Evolutionary conservation across 2,113 vertebrate species (phyloP), one percentile per base, ranked within the genome.

Genomic region (Calonectris borealis): DNA sequence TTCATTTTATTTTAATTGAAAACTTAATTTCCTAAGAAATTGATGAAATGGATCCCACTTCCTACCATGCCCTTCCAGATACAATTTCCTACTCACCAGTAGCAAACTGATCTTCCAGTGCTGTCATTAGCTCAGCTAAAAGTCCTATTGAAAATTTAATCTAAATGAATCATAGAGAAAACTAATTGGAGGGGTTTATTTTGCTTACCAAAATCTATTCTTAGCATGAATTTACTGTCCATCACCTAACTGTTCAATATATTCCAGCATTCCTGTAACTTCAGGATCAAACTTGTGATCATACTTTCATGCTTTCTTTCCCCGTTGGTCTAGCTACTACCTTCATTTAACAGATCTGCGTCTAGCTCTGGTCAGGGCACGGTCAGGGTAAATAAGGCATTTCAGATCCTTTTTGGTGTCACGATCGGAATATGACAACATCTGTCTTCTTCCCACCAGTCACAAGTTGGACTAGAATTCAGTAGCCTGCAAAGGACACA

Each of bases 1-100:
- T 79, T 90, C 4, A 91, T 96, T 94, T 96, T 51, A 70, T 91
- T 93, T 83, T 93, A 96, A 96, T 96, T 95, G 66, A 95, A 94
- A 96, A 94, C 82, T 88, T 95, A 80, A 96, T 94, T 97, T 97
- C 94, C 87, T 90, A 90, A 89, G 42, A 90, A 96, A 95, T 19
- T 88, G 84, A 95, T 92, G 75, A 96, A 94, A 91, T 65, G 58
- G 49, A 83, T 95, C 85, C 90, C 87, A 94, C 85, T 95, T 95
- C 94, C 96, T 96, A 92, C 61, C 48, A 65, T 96, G 75, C 54
- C 82, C 82, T 96, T 94, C 79, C 93, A 97, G 93, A 96, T 38
- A 92, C 16, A 92, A 83, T 92, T 94, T 93, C 71, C 71, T 71
- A 77, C 54, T 90, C 54, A 65, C 44, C 90, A 90, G 78, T 19